Conservation (phyloP, 2,797 vertebrate genomes). For the Oophaga sylvatica region DNA sequence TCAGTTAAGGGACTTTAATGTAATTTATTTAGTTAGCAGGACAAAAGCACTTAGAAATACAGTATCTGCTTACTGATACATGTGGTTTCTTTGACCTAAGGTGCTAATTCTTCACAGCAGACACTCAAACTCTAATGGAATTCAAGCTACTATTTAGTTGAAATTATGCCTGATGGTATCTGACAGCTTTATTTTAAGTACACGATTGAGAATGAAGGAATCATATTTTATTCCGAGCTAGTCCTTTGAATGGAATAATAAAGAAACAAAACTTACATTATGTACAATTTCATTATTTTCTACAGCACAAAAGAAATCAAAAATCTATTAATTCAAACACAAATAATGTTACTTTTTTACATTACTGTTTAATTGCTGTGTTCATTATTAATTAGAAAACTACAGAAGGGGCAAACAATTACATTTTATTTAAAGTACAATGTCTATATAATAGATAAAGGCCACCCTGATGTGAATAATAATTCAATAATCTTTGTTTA, state of each 20-base stretch:
- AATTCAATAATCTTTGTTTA: not conserved
- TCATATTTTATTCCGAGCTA: conserved; percentile 25
- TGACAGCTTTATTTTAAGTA: conserved; percentile 52
- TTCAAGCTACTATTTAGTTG: conserved; percentile 52
- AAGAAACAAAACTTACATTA: not conserved
- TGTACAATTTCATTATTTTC: not conserved
- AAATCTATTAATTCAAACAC: not conserved
- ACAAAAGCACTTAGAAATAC: conserved; percentile 62
- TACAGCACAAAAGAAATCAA: not conserved
- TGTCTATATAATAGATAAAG: not conserved
- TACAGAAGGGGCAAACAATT: not conserved
- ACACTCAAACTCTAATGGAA: conserved; percentile 60
- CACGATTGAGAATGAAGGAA: conserved; percentile 6
- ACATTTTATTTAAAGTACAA: not conserved
- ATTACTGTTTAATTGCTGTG: not conserved
- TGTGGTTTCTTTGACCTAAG: conserved; percentile 57
- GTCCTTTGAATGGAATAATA: not conserved
- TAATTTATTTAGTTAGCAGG: conserved; percentile 60
- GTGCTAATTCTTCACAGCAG: conserved; percentile 63
- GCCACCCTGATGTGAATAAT: not conserved
- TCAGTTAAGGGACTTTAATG: conserved; percentile 56
- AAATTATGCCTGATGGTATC: conserved; percentile 48
- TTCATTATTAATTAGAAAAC: no score
- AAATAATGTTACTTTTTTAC: not conserved
- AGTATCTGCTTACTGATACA: conserved; percentile 51